These are phyloP conservation scores for Lagocephalus sceleratus DNA, from an alignment of 2,797 vertebrate species.

Conservation along the genomic window DNA sequence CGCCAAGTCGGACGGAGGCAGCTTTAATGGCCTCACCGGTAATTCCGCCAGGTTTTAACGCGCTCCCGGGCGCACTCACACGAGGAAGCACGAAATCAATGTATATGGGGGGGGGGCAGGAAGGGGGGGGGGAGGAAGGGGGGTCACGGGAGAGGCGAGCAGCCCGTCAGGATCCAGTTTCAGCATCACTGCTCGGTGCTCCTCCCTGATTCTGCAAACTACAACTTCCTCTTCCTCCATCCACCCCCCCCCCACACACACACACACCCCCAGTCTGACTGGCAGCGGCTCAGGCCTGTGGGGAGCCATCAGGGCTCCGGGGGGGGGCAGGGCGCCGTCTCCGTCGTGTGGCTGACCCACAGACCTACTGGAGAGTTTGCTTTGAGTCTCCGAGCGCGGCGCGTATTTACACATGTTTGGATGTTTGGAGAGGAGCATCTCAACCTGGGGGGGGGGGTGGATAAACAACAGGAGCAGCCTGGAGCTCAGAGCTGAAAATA, in stretches of 20 bases:
- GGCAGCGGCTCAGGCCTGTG: conserved; percentile 63
- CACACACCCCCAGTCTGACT: conserved; percentile 41
- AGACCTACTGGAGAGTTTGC: conserved; percentile 53
- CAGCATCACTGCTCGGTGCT: conserved; percentile 5
- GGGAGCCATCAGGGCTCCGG: conserved; percentile 49
- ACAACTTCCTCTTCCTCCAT: conserved; percentile 21
- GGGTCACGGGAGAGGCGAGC: conserved; percentile 36
- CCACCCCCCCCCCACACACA: conserved; percentile 33
- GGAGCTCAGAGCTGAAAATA: conserved; percentile 29
- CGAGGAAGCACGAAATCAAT: conserved; percentile 66
- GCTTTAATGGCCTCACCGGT: conserved; percentile 77
- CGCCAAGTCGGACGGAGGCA: conserved; percentile 38
- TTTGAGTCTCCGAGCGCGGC: conserved; percentile 11
- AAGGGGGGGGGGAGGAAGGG: conserved; percentile 34
- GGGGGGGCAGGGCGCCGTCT: too few species aligned
- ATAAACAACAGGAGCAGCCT: conserved; percentile 32
- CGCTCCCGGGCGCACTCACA: conserved; percentile 48
- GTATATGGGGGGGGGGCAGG: conserved; percentile 46
- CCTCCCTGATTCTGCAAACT: conserved; percentile 7
- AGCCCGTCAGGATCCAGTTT: conserved; percentile 44
- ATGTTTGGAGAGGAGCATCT: not conserved
- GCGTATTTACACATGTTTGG: conserved; percentile 33
- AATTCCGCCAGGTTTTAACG: conserved; percentile 68
- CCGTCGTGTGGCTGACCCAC: conserved; percentile 62
- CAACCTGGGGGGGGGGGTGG: conserved; percentile 9